A percentile compares a stretch with the other conserved stretches of the same genome.
Conservation (phyloP, 37 sponge, comb jelly and placozoan species). For the Bolinopsis microptera region DNA sequence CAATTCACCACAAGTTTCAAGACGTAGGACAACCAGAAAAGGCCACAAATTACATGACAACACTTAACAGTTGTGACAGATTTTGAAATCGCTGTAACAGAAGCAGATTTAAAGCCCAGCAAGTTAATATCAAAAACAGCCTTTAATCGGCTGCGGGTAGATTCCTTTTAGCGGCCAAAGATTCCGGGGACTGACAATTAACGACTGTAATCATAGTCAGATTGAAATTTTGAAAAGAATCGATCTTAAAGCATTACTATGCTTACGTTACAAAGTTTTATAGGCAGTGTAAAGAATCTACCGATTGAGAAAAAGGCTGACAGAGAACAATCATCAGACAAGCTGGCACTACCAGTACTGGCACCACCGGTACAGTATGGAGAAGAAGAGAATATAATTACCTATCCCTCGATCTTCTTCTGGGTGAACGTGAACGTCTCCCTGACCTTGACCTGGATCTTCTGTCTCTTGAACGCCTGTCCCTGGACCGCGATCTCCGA, state of each 20-base stretch:
- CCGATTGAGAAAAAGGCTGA: not conserved
- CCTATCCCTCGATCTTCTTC: constrained; percentile 7
- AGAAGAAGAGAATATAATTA: not conserved
- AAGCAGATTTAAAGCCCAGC: not conserved
- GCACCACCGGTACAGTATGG: not conserved
- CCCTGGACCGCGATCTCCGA: constrained; percentile 61
- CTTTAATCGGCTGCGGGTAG: not conserved
- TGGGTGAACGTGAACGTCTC: constrained; percentile 34
- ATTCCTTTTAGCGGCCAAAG: not conserved
- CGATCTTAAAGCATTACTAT: no score
- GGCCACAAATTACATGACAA: not conserved
- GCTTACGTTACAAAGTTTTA: no score
- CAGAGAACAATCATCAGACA: constrained; percentile 4
- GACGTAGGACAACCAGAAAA: not conserved
- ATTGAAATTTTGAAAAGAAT: no score
- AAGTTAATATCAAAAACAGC: not conserved
- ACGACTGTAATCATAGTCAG: no score
- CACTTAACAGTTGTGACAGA: not conserved
- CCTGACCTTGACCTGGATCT: constrained; percentile 1
- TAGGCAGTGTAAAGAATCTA: not conserved
- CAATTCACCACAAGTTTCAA: not conserved
- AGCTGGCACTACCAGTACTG: not conserved
- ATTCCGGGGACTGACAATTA: no score
- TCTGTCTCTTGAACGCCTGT: constrained; percentile 65
- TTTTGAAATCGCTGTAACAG: not conserved